phyloP scores from a whole-genome alignment of 2,797 vertebrate species.

The Pelodytes ibericus region DNA sequence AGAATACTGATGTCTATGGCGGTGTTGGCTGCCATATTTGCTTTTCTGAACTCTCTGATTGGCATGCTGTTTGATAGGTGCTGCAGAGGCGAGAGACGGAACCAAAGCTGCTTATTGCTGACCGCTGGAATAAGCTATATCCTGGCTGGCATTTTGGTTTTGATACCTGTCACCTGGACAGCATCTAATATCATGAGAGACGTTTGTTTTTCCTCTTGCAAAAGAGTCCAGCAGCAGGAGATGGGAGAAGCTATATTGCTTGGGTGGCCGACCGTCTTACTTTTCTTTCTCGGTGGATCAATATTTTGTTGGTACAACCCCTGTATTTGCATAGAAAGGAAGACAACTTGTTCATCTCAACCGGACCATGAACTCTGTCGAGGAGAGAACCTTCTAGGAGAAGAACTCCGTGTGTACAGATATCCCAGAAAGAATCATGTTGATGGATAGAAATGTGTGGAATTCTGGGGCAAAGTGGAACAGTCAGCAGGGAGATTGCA shows the following conservation, averaged over 20 bases:
- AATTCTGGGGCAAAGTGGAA: no score
- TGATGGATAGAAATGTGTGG: background rate
- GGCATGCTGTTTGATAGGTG: conserved; percentile 80
- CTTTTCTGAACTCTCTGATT: conserved; percentile 74
- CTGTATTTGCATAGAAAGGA: background rate
- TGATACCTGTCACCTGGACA: conserved; percentile 88
- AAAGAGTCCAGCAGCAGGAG: conserved; percentile 82
- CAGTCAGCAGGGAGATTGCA: no score
- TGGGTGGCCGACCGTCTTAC: conserved; percentile 80
- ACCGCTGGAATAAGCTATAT: conserved; percentile 79
- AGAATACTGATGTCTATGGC: conserved; percentile 84
- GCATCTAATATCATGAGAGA: conserved; percentile 81
- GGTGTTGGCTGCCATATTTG: conserved; percentile 66
- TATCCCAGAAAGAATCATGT: background rate
- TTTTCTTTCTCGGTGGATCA: conserved; percentile 75
- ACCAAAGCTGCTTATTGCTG: conserved; percentile 70
- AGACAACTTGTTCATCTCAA: background rate
- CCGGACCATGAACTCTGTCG: background rate
- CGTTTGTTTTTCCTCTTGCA: conserved; percentile 77
- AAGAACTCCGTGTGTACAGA: conserved; percentile 1
- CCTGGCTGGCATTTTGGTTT: conserved; percentile 72
- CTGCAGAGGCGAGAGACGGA: conserved; percentile 64
- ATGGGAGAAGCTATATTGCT: conserved; percentile 90
- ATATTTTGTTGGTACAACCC: conserved; percentile 64
- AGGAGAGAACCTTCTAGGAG: background rate